Evolutionary conservation across 2,888 invertebrate species (phyloP).

Genomic region (Brachyptera putata): DNA sequence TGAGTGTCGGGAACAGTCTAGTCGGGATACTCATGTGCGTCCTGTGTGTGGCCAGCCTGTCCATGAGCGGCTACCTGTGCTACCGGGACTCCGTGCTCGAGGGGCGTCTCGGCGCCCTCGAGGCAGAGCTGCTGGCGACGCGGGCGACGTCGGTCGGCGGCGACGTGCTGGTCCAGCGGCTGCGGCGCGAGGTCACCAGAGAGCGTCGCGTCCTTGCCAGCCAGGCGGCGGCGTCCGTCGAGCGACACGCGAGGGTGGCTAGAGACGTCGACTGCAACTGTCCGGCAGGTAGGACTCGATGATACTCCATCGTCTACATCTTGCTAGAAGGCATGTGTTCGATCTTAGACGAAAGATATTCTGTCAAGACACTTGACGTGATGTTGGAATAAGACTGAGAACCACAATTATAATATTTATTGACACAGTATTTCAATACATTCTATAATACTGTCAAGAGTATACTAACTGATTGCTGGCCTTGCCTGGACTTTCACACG

Average conservation of each 20-base stretch:
- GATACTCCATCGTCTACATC: background rate
- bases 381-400: too few relatives aligned
- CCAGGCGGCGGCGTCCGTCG: slow-evolving; percentile 27
- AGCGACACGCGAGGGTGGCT: slow-evolving; percentile 8
- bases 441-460: too few relatives aligned
- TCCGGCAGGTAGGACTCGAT: slow-evolving; percentile 59
- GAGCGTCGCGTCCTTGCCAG: slow-evolving; percentile 38
- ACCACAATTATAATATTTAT: too few relatives aligned
- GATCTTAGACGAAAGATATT: too few relatives aligned
- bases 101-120: slow-evolving; percentile 51
- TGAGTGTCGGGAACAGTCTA: background rate
- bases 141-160: slow-evolving; percentile 36
- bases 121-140: slow-evolving; percentile 52
- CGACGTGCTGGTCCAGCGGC: slow-evolving; percentile 53
- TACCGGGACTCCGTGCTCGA: slow-evolving; percentile 55
- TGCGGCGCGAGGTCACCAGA: slow-evolving; percentile 50
- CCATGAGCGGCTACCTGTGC: slow-evolving; percentile 57
- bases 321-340: too few relatives aligned
- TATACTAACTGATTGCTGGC: too few relatives aligned
- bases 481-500: too few relatives aligned
- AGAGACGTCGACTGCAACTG: slow-evolving; percentile 63
- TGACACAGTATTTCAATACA: too few relatives aligned
- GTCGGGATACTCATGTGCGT: slow-evolving; percentile 54
- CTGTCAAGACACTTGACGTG: too few relatives aligned
- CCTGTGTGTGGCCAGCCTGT: slow-evolving; percentile 58